Evolutionary conservation across 1,140 invertebrate species (phyloP).

Genomic region (Drosophila mojavensis): DNA sequence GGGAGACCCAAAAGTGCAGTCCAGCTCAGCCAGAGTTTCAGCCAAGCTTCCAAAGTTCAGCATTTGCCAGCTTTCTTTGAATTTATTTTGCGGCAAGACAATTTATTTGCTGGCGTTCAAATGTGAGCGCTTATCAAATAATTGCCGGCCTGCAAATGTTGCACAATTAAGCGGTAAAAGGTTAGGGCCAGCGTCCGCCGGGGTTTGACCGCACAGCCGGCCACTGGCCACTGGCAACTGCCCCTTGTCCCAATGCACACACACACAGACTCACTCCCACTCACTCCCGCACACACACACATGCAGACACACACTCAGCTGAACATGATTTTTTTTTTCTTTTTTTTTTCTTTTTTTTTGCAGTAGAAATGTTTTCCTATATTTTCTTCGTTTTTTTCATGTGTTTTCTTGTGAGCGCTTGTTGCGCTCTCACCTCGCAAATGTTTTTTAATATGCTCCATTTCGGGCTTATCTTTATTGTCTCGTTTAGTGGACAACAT

Average conservation of each 20-base stretch:
- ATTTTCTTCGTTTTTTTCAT: constrained; percentile 22
- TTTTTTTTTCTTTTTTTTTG: constrained; percentile 18
- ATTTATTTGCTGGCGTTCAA: constrained; percentile 67
- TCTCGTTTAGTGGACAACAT: constrained; percentile 71
- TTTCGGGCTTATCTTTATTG: constrained; percentile 79
- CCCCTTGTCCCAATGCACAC: not conserved
- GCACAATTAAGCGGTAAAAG: constrained; percentile 78
- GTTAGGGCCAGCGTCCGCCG: constrained; percentile 37
- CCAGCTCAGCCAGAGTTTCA: constrained; percentile 38
- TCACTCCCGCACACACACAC: not conserved
- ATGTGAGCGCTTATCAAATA: constrained; percentile 83
- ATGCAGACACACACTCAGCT: not conserved
- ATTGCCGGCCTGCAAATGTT: constrained; percentile 78
- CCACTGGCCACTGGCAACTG: constrained; percentile 1
- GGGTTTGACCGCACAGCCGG: constrained; percentile 32
- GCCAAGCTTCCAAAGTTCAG: constrained; percentile 40
- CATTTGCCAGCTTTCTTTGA: constrained; percentile 72
- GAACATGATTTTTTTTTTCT: constrained; percentile 31
- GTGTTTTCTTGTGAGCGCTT: constrained; percentile 35
- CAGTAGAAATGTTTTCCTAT: constrained; percentile 15
- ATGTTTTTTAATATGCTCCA: constrained; percentile 59
- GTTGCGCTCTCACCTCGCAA: constrained; percentile 53
- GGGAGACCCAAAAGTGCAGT: constrained; percentile 37
- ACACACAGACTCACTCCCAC: not conserved
- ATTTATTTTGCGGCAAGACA: constrained; percentile 74